phyloP scores from a whole-genome alignment of 2,888 invertebrate species.

The Malthinus flaveolus region DNA sequence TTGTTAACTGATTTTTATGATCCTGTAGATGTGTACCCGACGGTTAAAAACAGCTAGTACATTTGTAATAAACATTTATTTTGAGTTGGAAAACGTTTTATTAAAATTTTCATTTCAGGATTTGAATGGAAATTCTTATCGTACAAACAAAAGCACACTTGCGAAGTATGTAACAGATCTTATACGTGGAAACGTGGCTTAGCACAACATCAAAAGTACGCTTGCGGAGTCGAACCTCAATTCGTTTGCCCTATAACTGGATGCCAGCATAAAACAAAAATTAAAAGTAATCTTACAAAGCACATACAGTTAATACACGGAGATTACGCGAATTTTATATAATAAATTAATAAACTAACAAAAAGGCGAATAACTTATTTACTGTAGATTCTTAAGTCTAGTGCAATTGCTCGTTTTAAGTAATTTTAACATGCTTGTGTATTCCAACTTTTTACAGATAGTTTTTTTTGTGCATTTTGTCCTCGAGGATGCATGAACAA shows the following conservation, averaged over 20 bases:
- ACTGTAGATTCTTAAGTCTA: no score
- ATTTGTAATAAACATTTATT: no score
- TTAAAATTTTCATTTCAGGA: neutral
- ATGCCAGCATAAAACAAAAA: conserved; percentile 13
- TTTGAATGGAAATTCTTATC: neutral
- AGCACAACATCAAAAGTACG: conserved; percentile 34
- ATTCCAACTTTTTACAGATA: no score
- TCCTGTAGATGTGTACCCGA: no score
- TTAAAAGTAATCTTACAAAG: conserved; percentile 12
- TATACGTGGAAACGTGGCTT: conserved; percentile 31
- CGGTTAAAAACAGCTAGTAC: no score
- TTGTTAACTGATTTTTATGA: no score
- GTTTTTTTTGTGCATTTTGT: no score
- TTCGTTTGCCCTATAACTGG: conserved; percentile 32
- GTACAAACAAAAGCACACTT: conserved; percentile 37
- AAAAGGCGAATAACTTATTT: no score
- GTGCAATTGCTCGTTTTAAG: no score
- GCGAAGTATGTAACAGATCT: conserved; percentile 37
- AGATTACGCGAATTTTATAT: neutral
- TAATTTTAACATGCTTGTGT: no score
- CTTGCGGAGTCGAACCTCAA: conserved; percentile 40
- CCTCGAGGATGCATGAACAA: no score
- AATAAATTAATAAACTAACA: neutral
- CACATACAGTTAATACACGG: conserved; percentile 2
- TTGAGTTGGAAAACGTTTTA: neutral